Percentiles rank a stretch among this genome's conserved stretches.
phyloP scores from a whole-genome alignment of 2,888 invertebrate species.

The Hanleya hanleyi region DNA sequence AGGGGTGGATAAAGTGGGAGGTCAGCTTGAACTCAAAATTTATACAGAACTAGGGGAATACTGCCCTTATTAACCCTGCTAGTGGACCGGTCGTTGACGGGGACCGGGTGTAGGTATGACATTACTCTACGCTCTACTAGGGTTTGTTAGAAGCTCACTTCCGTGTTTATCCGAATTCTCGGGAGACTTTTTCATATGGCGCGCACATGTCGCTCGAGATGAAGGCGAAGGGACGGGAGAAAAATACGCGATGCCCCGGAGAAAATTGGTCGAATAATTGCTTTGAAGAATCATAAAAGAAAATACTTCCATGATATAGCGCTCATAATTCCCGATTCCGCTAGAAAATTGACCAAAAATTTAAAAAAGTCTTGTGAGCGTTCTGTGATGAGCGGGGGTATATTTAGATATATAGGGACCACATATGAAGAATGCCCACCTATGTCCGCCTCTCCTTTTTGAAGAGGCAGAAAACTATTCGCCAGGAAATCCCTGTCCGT shows the following conservation, averaged over 20 bases:
- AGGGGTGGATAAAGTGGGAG: no score
- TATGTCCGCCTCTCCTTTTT: no score
- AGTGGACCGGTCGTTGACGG: background rate
- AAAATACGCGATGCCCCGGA: background rate
- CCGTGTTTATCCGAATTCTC: background rate
- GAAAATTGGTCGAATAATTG: constrained; percentile 7
- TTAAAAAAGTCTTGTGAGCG: no score
- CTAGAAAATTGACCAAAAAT: no score
- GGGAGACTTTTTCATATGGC: background rate
- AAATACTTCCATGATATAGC: background rate
- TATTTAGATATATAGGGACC: background rate
- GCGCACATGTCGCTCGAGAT: background rate
- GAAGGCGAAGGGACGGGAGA: background rate
- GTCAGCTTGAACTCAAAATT: no score
- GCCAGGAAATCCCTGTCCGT: background rate
- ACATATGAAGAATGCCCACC: no score
- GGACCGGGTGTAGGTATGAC: background rate
- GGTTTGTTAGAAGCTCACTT: background rate
- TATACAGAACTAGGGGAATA: no score
- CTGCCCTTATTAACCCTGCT: constrained; percentile 6
- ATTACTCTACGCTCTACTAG: background rate
- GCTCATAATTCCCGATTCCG: constrained; percentile 6
- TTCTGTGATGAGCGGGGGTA: no score
- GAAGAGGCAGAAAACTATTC: no score
- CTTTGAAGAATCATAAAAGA: constrained; percentile 6